Conservation (phyloP, 2,888 invertebrate species). For the Caenorhabditis panamensis region DNA sequence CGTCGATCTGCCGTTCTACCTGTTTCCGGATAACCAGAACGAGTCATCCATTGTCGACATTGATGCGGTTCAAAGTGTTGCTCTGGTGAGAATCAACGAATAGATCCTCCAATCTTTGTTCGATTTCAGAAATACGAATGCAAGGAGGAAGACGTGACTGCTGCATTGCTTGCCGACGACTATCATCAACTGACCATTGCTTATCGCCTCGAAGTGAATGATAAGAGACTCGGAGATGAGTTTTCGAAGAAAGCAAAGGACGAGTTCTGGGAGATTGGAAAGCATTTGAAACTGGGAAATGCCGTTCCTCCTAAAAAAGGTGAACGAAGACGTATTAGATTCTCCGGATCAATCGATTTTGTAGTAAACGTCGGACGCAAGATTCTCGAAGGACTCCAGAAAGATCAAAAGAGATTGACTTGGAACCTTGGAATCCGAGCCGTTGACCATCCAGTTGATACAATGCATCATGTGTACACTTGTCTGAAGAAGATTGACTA, state of each 20-base stretch:
- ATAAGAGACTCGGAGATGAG: constrained; percentile 94
- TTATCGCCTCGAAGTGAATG: constrained; percentile 97
- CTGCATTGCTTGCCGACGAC: constrained; percentile 93
- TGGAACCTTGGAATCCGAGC: constrained; percentile 98
- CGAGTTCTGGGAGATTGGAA: constrained; percentile 87
- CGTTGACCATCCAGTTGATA: constrained; percentile 83
- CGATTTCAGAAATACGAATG: constrained; percentile 92
- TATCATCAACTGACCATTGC: constrained; percentile 98
- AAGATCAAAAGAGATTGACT: constrained; percentile 83
- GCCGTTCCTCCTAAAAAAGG: neutral
- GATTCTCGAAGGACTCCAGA: constrained; percentile 53
- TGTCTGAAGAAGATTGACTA: constrained; percentile 97
- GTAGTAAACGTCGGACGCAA: constrained; percentile 39
- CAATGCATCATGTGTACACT: constrained; percentile 87
- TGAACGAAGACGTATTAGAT: neutral
- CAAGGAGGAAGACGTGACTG: constrained; percentile 94
- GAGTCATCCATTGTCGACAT: constrained; percentile 96
- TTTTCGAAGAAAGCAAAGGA: constrained; percentile 82
- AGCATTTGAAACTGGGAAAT: constrained; percentile 22
- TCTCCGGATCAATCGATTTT: neutral
- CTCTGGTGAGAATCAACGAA: constrained; percentile 83
- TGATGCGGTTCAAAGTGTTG: constrained; percentile 92
- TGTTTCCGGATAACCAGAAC: constrained; percentile 96
- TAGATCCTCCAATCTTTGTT: too few relatives aligned
- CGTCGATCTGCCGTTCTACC: constrained; percentile 93